Evolutionary conservation across 2,888 invertebrate species (phyloP).

Genomic region (Watsonalla binaria): DNA sequence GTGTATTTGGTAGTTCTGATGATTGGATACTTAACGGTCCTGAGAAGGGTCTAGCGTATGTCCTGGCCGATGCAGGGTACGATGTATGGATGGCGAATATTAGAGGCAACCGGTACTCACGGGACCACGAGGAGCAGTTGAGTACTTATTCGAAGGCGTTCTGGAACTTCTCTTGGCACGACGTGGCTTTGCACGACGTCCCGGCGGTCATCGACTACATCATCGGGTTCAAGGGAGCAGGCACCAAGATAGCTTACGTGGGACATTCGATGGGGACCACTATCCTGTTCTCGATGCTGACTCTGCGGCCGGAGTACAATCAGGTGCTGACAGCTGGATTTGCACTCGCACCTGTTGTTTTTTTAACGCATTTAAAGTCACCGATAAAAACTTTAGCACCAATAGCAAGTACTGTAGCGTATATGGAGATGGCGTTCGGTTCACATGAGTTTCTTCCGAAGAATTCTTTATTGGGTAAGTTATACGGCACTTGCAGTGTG

Average conservation of each 20-base stretch:
- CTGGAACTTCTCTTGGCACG: constrained; percentile 91
- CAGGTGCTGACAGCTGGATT: constrained; percentile 81
- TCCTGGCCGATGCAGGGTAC: constrained; percentile 83
- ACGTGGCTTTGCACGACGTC: constrained; percentile 92
- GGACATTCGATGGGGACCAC: constrained; percentile 96
- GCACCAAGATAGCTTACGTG: constrained; percentile 80
- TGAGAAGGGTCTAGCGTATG: constrained; percentile 81
- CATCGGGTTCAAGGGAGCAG: constrained; percentile 41
- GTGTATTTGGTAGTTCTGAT: constrained; percentile 86
- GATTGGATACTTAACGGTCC: constrained; percentile 88
- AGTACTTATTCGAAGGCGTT: constrained; percentile 79
- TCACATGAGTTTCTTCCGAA: constrained; percentile 85
- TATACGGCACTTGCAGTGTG: constrained; percentile 78
- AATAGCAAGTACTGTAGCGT: constrained; percentile 76
- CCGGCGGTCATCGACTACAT: constrained; percentile 89
- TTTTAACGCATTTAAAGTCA: constrained; percentile 80
- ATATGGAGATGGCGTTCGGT: constrained; percentile 81
- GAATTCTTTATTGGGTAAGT: constrained; percentile 73
- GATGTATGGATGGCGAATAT: constrained; percentile 92
- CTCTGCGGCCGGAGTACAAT: constrained; percentile 82
- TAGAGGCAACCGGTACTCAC: constrained; percentile 87
- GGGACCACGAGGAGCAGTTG: constrained; percentile 77
- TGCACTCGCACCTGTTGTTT: constrained; percentile 84
- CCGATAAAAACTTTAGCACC: constrained; percentile 84
- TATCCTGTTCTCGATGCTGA: constrained; percentile 84